Conservation (phyloP, 2,797 vertebrate species). For the Pelochelys cantorii region DNA sequence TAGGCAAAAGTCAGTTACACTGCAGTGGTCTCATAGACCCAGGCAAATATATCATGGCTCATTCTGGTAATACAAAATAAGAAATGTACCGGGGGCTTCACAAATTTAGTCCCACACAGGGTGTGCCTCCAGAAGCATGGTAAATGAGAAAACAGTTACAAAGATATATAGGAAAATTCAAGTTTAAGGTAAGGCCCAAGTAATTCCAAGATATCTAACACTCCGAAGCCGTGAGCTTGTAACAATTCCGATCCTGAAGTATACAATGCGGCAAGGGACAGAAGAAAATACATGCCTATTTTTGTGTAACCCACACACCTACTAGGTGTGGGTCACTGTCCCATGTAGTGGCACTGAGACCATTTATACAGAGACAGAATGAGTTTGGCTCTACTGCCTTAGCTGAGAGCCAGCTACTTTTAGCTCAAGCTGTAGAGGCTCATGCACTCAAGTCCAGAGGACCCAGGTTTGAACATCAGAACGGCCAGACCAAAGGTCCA, state of each 20-base stretch:
- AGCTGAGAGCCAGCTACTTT: no score
- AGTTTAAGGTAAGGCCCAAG: not conserved
- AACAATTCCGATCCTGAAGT: not conserved
- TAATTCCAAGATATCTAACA: not conserved
- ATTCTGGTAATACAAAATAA: not conserved
- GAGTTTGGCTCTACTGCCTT: no score
- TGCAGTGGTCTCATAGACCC: accelerated
- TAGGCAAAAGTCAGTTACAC: not conserved
- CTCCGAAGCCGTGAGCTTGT: not conserved
- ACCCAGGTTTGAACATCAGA: no score
- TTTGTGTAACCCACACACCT: not conserved
- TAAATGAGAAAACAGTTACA: not conserved
- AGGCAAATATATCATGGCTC: not conserved
- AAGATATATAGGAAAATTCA: constrained; percentile 5
- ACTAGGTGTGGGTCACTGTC: no score
- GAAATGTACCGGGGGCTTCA: not conserved
- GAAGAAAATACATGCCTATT: not conserved
- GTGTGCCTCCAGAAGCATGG: not conserved
- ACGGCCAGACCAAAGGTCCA: no score
- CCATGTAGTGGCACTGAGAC: no score
- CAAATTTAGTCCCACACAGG: not conserved
- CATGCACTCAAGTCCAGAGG: no score
- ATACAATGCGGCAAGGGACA: not conserved
- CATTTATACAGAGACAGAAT: no score
- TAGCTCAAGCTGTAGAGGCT: no score